phyloP scores from a whole-genome alignment of 2,888 invertebrate genomes.

The Melipona beecheii region DNA sequence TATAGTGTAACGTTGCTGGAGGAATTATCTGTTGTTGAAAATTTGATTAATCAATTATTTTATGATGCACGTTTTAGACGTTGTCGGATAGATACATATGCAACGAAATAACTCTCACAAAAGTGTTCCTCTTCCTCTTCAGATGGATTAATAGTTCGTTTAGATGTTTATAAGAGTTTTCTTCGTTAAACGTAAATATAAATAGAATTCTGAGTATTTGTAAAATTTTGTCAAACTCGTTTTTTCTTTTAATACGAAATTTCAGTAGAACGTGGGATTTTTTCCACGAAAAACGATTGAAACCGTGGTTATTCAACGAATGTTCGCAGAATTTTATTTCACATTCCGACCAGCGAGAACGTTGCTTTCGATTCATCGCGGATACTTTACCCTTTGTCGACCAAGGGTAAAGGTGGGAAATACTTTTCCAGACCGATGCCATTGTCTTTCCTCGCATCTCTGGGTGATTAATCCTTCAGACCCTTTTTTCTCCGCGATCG shows the following conservation, averaged over 20 bases:
- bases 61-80: not conserved
- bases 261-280: not conserved
- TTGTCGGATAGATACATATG: not conserved
- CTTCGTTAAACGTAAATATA: not conserved
- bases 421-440: slow-evolving; percentile 74
- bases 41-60: not conserved
- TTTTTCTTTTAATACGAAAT: not conserved
- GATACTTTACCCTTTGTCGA: slow-evolving; percentile 38
- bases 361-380: slow-evolving; percentile 60
- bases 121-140: too few species aligned
- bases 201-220: not conserved
- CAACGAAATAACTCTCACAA: not conserved
- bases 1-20: not conserved
- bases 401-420: slow-evolving; percentile 69
- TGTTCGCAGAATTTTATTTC: not conserved
- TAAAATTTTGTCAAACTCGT: not conserved
- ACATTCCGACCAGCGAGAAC: not conserved
- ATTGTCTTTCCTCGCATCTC: slow-evolving; percentile 74
- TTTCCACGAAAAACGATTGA: not conserved
- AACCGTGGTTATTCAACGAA: slow-evolving; percentile 2
- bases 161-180: not conserved
- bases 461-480: slow-evolving; percentile 76
- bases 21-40: not conserved
- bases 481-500: slow-evolving; percentile 12
- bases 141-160: not conserved